Base-by-base conservation (phyloP, 2,888 invertebrate genomes). In the Tinea pellionella region DNA sequence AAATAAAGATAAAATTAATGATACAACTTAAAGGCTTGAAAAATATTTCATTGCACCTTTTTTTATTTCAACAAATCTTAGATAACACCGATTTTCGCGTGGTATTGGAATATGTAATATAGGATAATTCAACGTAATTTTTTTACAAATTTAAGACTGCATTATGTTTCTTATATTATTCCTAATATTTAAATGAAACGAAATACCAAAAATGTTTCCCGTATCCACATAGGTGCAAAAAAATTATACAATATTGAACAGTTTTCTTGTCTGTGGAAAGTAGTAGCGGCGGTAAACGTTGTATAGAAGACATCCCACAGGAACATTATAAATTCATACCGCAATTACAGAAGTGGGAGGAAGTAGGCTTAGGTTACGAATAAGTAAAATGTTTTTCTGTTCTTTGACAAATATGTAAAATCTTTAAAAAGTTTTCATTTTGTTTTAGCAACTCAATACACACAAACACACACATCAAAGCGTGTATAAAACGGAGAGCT, bases 291-390 rank as follows among this genome's bases (percentile, higher is more conserved):
- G 29, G 42, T 53, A 60, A 60, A 60, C 13, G 19, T 55, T 55
- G 55, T 19, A 29, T 55, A n/a, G 24, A 47, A 15, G 47, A 47
- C 24, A 55, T 51, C 61, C 63, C 61, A 9, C 15, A 61, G 60
- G 63, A 70, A 66, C 69, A 75, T 78, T 76, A 79, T 67, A 66
- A 67, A 76, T 78, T 77, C 77, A 78, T 70, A 68, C 66, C 67
- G 64, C 69, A 68, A 76, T 71, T 72, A 78, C 77, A 76, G 63
- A 64, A 65, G 63, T 72, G 77, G 71, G 77, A 71, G 65, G 61
- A 58, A 43, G 61, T 61, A 68, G 66, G 69, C 55, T 55, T 15
- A 29, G 55, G 55, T 55, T 8, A 41, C 47, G 47, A 47, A 47
- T 47, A 47, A 47, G 47, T 15, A 47, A 37, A 47, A 47, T 47